Conservation (phyloP, 2,797 vertebrate genomes). For the Epinephelus awoara region DNA sequence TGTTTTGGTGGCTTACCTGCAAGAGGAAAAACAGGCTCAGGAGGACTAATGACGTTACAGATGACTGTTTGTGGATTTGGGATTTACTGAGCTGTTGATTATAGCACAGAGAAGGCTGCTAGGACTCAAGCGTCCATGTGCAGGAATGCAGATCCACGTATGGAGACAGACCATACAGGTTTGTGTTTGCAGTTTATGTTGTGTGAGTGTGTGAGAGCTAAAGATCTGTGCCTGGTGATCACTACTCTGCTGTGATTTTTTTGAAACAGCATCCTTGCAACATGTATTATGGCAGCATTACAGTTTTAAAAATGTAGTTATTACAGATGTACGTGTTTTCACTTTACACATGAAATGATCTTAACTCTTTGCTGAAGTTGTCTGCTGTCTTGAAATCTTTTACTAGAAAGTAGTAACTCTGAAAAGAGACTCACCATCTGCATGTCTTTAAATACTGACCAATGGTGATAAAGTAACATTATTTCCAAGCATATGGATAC, state of each 20-base stretch:
- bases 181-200: conserved; percentile 28
- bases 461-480: not conserved
- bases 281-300: not conserved
- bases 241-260: not conserved
- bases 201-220: not conserved
- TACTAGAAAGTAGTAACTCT: not conserved
- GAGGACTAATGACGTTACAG: not conserved
- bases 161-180: conserved; percentile 63
- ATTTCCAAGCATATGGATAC: not conserved
- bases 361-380: not conserved
- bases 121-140: not conserved
- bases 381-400: not conserved
- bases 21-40: conserved; percentile 15
- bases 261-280: not conserved
- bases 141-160: conserved; percentile 48
- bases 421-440: not conserved
- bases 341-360: not conserved
- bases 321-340: not conserved
- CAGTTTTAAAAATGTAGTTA: not conserved
- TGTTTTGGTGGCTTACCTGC: conserved; percentile 10
- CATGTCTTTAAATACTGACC: not conserved
- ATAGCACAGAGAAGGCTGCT: conserved; percentile 2
- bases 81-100: conserved; percentile 31
- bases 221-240: not conserved
- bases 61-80: conserved; percentile 46